Conservation (phyloP, 1,140 invertebrate species). For the Dufourea novaeangliae region DNA sequence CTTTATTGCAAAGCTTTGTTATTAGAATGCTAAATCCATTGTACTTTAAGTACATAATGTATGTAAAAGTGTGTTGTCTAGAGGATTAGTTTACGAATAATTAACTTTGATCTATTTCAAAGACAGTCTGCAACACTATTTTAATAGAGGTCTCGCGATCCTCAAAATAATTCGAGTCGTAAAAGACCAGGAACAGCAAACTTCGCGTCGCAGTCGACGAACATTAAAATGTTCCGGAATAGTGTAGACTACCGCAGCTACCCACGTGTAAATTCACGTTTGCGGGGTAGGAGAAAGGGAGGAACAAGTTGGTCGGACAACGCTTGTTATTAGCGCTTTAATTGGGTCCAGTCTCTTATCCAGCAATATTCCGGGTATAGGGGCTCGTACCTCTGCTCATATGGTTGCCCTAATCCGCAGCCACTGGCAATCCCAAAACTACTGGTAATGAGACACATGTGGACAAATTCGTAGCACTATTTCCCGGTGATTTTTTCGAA, state of each 20-base stretch:
- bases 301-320: constrained; percentile 65
- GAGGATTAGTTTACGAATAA: too few relatives aligned
- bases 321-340: constrained; percentile 78
- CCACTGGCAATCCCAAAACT: constrained; percentile 77
- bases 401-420: constrained; percentile 76
- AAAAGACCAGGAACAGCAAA: background rate
- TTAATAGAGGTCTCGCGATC: background rate
- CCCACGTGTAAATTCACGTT: constrained; percentile 39
- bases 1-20: too few relatives aligned
- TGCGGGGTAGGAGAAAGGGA: constrained; percentile 21
- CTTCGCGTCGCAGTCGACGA: background rate
- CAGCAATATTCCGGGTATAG: constrained; percentile 73
- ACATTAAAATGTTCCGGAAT: constrained; percentile 12
- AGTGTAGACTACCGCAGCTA: constrained; percentile 8
- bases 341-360: constrained; percentile 78
- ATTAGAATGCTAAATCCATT: too few relatives aligned
- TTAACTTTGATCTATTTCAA: too few relatives aligned
- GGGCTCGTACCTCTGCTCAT: constrained; percentile 71
- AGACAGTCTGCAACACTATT: too few relatives aligned
- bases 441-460: constrained; percentile 66
- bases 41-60: too few relatives aligned
- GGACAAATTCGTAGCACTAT: constrained; percentile 23
- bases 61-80: too few relatives aligned
- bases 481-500: constrained; percentile 25
- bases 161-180: background rate